Conservation (phyloP, 2,797 vertebrate species). For the Leuciscus waleckii region DNA sequence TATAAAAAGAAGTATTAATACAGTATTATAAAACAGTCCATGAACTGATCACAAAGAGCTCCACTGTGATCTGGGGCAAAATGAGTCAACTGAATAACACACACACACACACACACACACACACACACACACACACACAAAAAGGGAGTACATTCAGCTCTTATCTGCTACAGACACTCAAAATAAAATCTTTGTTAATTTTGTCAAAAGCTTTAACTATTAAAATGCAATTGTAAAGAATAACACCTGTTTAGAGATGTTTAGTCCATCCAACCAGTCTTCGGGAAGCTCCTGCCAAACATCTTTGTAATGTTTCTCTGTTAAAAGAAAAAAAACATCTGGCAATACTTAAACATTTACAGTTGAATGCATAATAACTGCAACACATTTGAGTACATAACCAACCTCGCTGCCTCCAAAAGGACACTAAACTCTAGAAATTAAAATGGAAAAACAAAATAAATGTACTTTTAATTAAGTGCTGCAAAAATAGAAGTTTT, state of each 20-base stretch:
- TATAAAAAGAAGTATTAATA: background rate
- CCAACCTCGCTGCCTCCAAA: background rate
- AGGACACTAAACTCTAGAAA: background rate
- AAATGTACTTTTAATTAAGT: too few relatives aligned
- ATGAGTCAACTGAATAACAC: background rate
- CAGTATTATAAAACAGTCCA: background rate
- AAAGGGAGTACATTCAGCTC: background rate
- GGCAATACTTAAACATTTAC: background rate
- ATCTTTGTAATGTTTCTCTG: constrained; percentile 56
- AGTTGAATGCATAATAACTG: background rate
- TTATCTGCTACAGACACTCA: background rate
- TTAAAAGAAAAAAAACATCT: background rate
- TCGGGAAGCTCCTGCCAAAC: constrained; percentile 57
- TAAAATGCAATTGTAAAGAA: background rate
- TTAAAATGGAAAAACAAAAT: too few relatives aligned
- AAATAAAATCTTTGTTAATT: background rate
- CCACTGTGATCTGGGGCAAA: background rate
- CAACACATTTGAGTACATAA: background rate
- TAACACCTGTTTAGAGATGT: constrained; percentile 53
- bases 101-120: background rate
- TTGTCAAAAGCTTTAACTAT: background rate
- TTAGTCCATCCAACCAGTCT: constrained; percentile 57
- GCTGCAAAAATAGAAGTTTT: too few relatives aligned
- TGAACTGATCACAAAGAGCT: constrained; percentile 8
- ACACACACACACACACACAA: too few relatives aligned